Base-by-base conservation (phyloP, 2,797 vertebrate genomes). In the Craterocephalus amniculus region DNA sequence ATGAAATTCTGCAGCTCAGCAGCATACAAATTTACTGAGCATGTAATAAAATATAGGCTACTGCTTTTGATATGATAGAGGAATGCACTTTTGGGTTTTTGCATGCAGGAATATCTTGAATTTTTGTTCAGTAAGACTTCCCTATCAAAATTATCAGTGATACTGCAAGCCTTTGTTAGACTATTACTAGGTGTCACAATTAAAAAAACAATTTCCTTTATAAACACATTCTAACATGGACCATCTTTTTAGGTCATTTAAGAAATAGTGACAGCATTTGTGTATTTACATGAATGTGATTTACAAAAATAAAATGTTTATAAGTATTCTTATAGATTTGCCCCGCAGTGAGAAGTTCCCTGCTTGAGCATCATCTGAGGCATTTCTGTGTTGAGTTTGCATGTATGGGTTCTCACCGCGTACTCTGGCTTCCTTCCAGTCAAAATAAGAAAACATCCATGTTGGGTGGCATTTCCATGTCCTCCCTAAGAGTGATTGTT, bases 1-100 rank as follows among this genome's bases (percentile, higher is more conserved):
- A 86, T 76, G 72, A 58, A 36, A 52, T 82, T 87, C 72, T 81
- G 86, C 86, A 61, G 73, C 75, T 86, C 87, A 79, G 85, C 81
- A 85, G 73, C 76, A 84, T 83, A 80, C 59, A 84, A 72, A 87
- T 73, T 85, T 82, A 79, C 66, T 55, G 71, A 86, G 81, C 67
- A 71, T 82, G 54, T 83, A 62, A 70, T 83, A 87, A 87, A 87
- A 88, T 77, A 76, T 67, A 59, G 63, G 65, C 18, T 2, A 74
- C 64, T 67, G 57, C 60, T 71, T 80, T 68, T 77, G 71, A 83
- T 75, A 76, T 63, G 74, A 72, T 62, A 62, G 24, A 60, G 51
- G 43, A 49, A 67, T 7, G 3, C 34, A 36, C 49, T 71, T 52
- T 67, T 40, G 65, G 36, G 16, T 66, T 62, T 68, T 62, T 63